These are phyloP conservation scores for Acrocephalus arundinaceus DNA, from an alignment of 2,113 vertebrate genomes.

Conservation along the genomic window DNA sequence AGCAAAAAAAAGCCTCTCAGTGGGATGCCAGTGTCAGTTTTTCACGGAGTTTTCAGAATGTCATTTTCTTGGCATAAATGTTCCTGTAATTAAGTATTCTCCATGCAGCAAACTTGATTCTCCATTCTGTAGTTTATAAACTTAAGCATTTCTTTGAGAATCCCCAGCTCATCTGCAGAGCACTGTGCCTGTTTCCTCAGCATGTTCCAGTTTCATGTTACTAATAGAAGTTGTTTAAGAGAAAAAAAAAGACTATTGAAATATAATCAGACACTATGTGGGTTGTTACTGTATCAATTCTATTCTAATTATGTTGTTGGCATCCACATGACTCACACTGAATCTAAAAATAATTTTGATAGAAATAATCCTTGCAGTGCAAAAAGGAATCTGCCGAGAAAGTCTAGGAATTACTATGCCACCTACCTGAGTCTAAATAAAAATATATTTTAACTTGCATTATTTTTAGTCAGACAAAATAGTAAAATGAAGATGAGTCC, in stretches of 20 bases:
- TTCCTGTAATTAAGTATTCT: constrained; percentile 62
- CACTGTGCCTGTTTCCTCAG: not conserved
- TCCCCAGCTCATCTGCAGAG: constrained; percentile 40
- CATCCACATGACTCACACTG: not conserved
- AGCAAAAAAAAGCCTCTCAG: constrained; percentile 15
- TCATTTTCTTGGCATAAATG: constrained; percentile 63
- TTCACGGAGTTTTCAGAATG: constrained; percentile 53
- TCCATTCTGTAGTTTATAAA: constrained; percentile 64
- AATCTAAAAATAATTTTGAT: constrained; percentile 2
- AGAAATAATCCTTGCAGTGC: not conserved
- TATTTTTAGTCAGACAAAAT: not conserved
- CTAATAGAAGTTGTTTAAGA: constrained; percentile 22
- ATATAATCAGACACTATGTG: constrained; percentile 23
- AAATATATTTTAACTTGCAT: not conserved
- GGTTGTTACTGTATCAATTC: constrained; percentile 41
- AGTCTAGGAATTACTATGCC: not conserved
- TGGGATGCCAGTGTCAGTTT: constrained; percentile 57
- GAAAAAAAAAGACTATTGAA: not conserved
- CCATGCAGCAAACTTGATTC: constrained; percentile 58
- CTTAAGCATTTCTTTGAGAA: constrained; percentile 43
- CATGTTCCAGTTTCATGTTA: constrained; percentile 17
- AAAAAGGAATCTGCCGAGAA: not conserved
- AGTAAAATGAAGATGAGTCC: not conserved
- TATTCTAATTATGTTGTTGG: constrained; percentile 35
- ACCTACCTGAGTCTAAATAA: not conserved